These are phyloP conservation scores for Dryoscopus gambensis DNA, from an alignment of 2,113 vertebrate species.

Conservation along the genomic window DNA sequence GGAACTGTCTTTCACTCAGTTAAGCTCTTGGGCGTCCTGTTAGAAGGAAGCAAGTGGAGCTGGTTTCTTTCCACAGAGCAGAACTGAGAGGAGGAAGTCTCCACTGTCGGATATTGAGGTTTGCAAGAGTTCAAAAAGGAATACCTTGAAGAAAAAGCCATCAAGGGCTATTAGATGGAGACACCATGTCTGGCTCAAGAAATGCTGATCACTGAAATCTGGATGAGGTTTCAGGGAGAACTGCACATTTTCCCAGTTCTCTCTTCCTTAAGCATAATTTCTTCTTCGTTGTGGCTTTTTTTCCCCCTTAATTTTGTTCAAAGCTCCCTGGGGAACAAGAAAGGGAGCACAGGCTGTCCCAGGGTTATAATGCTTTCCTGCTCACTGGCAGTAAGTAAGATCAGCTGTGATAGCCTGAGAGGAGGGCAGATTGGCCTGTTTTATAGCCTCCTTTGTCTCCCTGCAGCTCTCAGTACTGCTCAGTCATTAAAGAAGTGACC, in stretches of 20 bases:
- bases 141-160: conserved; percentile 4
- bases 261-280: neutral
- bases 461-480: neutral
- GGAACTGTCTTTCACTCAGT: neutral
- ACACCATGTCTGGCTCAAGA: conserved; percentile 14
- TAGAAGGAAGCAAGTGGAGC: neutral
- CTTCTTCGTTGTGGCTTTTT: neutral
- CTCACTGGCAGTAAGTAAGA: neutral
- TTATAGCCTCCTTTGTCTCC: neutral
- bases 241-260: neutral
- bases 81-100: neutral
- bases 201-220: neutral
- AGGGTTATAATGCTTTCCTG: conserved; percentile 7
- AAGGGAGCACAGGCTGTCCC: neutral
- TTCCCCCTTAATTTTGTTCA: neutral
- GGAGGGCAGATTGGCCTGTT: neutral
- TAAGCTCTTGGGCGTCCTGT: neutral
- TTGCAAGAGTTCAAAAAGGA: conserved; percentile 14
- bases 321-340: neutral
- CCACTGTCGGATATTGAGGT: neutral
- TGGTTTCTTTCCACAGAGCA: neutral
- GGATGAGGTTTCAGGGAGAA: neutral
- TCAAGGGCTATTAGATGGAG: conserved; percentile 23
- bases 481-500: neutral
- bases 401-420: neutral